phyloP scores from a whole-genome alignment of 2,888 invertebrate species.

The Thymelicus lineola region DNA sequence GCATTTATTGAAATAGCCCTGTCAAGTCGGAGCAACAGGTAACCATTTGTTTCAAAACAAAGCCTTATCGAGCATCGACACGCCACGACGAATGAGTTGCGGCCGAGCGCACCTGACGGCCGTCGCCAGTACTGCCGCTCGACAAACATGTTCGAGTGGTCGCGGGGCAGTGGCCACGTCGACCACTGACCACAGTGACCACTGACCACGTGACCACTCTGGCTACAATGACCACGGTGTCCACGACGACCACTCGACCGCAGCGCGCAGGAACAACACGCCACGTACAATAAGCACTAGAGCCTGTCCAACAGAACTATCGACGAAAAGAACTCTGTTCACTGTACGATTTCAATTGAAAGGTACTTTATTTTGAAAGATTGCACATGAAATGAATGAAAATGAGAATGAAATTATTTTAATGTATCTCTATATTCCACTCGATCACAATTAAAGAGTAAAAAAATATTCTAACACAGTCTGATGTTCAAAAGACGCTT shows the following conservation, averaged over 20 bases:
- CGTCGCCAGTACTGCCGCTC: background rate
- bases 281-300: background rate
- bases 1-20: constrained; percentile 21
- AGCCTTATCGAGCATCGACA: constrained; percentile 27
- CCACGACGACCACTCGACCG: too few species aligned
- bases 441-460: too few species aligned
- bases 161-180: background rate
- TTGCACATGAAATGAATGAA: too few species aligned
- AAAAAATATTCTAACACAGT: too few species aligned
- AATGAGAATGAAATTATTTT: too few species aligned
- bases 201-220: too few species aligned
- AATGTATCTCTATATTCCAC: too few species aligned
- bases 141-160: constrained; percentile 6
- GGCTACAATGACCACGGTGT: too few species aligned
- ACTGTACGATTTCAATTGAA: background rate
- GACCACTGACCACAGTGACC: too few species aligned
- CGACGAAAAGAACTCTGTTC: background rate
- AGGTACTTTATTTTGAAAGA: too few species aligned
- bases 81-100: constrained; percentile 14
- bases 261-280: background rate
- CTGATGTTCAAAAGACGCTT: too few species aligned
- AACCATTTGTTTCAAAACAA: constrained; percentile 34
- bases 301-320: background rate
- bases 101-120: constrained; percentile 8
- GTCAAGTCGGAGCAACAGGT: constrained; percentile 17